phyloP scores from a whole-genome alignment of 2,797 vertebrate genomes.

The Perodicticus potto region DNA sequence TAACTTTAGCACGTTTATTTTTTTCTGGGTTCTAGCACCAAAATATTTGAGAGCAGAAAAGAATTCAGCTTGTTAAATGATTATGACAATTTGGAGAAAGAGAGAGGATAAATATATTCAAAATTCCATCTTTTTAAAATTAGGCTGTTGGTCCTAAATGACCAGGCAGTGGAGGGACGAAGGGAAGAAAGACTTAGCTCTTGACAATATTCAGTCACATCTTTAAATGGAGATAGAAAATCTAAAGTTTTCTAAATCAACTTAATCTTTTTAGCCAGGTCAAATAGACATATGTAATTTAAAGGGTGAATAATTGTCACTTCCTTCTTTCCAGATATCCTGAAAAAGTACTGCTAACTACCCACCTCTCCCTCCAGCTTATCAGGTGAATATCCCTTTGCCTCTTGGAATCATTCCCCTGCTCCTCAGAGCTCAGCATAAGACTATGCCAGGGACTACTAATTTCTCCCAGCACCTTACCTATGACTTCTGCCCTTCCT shows the following conservation, averaged over 20 bases:
- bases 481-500: background rate
- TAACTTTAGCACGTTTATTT: background rate
- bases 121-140: constrained; percentile 20
- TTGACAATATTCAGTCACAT: background rate
- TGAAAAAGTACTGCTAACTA: background rate
- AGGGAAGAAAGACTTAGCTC: background rate
- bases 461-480: background rate
- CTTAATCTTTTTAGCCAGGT: background rate
- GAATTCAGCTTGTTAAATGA: background rate
- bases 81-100: background rate
- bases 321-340: background rate
- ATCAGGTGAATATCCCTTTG: background rate
- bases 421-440: background rate
- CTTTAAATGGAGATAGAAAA: background rate
- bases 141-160: background rate
- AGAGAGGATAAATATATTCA: background rate
- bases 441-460: constrained; percentile 8
- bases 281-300: background rate
- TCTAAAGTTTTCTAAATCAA: constrained; percentile 17
- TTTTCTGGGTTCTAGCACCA: background rate
- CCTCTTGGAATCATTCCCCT: background rate
- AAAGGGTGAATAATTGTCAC: background rate
- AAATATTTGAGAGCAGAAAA: constrained; percentile 31
- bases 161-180: background rate
- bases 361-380: background rate